Conservation (phyloP, 2,113 vertebrate genomes). For the Myodes glareolus region DNA sequence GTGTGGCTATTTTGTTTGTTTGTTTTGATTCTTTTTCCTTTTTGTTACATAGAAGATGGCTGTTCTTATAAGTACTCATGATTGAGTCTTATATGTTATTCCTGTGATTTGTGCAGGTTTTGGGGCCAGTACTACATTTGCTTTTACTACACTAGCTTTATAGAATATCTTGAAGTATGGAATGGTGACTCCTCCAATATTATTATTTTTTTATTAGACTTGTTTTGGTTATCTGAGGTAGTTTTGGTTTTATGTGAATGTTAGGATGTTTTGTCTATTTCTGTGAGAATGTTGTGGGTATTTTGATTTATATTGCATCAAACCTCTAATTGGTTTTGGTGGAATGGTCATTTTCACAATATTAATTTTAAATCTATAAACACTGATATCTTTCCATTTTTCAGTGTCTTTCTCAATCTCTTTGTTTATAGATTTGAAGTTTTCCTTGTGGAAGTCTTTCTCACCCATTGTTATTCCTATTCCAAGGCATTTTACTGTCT, state of each 20-base stretch:
- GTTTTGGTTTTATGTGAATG: not conserved
- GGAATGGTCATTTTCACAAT: not conserved
- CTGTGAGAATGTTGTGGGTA: not conserved
- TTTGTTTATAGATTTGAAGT: not conserved
- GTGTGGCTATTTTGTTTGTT: not conserved
- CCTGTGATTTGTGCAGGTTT: not conserved
- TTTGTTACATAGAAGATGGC: not conserved
- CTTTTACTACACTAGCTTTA: not conserved
- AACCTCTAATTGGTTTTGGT: not conserved
- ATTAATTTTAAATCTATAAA: not conserved
- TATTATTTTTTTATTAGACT: not conserved
- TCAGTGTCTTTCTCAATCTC: not conserved
- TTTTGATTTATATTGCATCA: not conserved
- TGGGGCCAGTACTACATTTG: not conserved
- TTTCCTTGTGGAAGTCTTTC: not conserved
- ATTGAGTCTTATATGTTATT: not conserved
- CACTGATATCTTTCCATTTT: not conserved
- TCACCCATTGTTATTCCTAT: not conserved
- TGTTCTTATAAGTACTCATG: not conserved
- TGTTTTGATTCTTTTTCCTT: not conserved
- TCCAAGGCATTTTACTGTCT: not conserved
- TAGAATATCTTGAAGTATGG: not conserved
- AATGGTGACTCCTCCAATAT: not conserved
- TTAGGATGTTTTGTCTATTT: not conserved
- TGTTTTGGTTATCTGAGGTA: not conserved